Base-by-base conservation (phyloP, 2,113 vertebrate genomes). In the Epinephelus moara region DNA sequence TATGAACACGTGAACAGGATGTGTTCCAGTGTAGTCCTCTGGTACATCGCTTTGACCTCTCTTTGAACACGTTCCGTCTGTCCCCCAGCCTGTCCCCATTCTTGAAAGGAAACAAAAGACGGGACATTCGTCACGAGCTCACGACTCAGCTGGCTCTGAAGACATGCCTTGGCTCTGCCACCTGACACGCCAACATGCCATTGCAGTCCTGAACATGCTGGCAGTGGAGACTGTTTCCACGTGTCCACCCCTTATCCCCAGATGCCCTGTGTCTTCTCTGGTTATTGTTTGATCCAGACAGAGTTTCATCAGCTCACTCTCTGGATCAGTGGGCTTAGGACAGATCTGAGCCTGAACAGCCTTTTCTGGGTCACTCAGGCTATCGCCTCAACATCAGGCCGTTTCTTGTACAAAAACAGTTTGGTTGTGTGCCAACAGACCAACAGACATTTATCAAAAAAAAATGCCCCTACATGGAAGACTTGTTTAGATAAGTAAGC, bases 211-310 rank as follows among this genome's bases (percentile, higher is more conserved):
- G 62, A 70, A 40, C 71, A 83, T 60, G 78, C 63, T 85, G 81
- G 80, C 75, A 67, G 45, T 6, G 15, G 55, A 74, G 71, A 80
- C 62, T 76, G 69, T 88, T 89, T 88, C 84, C 90, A 82, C 63
- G 67, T 82, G 77, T 88, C 76, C 75, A 61, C 12, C 80, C 40
- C 78, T 62, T 75, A 84, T 89, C 87, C 82, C 66, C 73, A 70
- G 60, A 90, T 75, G 57, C 80, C 75, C 60, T 42, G 1, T 68
- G 84, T 90, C 79, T 85, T 88, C 82, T 88, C 56, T 62, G 60
- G 74, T 84, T 89, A 89, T 90, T 89, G 75, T 91, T 90, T 91
- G 82, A 92, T 92, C 85, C 84, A 55, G 66, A 80, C 84, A 84
- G 81, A 85, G 85, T 85, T 84, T 88, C 77, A 75, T 82, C 87